These are phyloP conservation scores for Polietes domitor DNA, from an alignment of 2,888 invertebrate genomes.

Conservation along the genomic window DNA sequence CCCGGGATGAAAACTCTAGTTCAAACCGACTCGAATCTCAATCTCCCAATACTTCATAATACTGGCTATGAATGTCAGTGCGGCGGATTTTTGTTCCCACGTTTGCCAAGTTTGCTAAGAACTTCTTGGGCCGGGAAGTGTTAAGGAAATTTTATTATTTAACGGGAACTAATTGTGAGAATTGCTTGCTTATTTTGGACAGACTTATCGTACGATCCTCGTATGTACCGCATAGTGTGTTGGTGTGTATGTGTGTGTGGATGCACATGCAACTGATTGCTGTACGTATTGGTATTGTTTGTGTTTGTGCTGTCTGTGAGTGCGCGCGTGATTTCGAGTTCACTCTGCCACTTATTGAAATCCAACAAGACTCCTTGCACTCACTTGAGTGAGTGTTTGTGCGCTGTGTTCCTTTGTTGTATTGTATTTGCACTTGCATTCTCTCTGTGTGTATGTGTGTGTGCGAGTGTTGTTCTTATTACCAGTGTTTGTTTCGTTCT, in stretches of 20 bases:
- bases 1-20: no score
- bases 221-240: not conserved
- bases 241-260: not conserved
- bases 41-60: no score
- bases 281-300: not conserved
- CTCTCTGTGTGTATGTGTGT: slow-evolving; percentile 33
- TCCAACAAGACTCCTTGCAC: slow-evolving; percentile 17
- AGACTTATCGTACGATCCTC: no score
- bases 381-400: not conserved
- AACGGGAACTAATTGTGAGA: no score
- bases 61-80: no score
- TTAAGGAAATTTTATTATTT: no score
- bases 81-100: no score
- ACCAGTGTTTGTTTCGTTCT: slow-evolving; percentile 47
- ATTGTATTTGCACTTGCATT: slow-evolving; percentile 10
- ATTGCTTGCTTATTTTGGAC: no score
- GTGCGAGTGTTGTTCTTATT: slow-evolving; percentile 41
- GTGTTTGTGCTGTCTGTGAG: slow-evolving; percentile 15
- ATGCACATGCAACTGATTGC: slow-evolving; percentile 16
- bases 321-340: slow-evolving; percentile 28
- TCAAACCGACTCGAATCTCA: no score
- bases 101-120: no score
- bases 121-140: no score
- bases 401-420: not conserved
- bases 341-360: slow-evolving; percentile 24